Base-by-base conservation (phyloP, 1,140 invertebrate species). In the Drosophila virilis region DNA sequence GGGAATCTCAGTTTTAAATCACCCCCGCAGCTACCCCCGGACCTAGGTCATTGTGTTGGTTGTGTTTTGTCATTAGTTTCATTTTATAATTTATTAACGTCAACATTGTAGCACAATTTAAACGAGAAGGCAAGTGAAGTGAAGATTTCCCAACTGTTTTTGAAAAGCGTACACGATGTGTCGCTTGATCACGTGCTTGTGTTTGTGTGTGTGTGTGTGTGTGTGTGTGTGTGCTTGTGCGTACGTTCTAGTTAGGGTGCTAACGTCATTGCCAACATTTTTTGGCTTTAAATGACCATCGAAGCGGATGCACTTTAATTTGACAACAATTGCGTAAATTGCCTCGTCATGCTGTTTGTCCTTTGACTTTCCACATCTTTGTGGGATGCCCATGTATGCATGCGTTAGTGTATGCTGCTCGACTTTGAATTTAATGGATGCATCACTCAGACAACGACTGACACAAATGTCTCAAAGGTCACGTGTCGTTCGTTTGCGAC, bases 291-390 rank as follows among this genome's bases (percentile, higher is more conserved):
- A 91, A 83, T 91, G 83, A 84, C 89, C 88, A 91, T 74, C 89
- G 77, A 91, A 91, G 88, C 88, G 88, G 89, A 91, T 91, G 88
- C 89, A 91, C 88, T 91, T 91, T 91, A 91, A 91, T 91, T 91
- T 91, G 89, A 91, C 89, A 88, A 91, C 89, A 91, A 91, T 91
- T 91, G 89, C 67, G 89, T 85, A 91, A 91, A 91, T 91, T 91
- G 83, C 80, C 75, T 88, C 80, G 88, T 84, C 80, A 75, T 80
- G 58, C 74, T 89, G 80, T 89, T 80, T 84, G 84, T 88, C 77
- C 83, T 80, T 89, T 74, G 77, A 70, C 77, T 89, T 69, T 50
- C 43, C 15, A 54, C 35, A 66, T 43, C 43, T 40, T 40, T 15
- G 6, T 33, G 7, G 22, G 22, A 28, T 13, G 48, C 45, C 15